phyloP scores from a whole-genome alignment of 2,797 vertebrate genomes.

The Cyprinella venusta region DNA sequence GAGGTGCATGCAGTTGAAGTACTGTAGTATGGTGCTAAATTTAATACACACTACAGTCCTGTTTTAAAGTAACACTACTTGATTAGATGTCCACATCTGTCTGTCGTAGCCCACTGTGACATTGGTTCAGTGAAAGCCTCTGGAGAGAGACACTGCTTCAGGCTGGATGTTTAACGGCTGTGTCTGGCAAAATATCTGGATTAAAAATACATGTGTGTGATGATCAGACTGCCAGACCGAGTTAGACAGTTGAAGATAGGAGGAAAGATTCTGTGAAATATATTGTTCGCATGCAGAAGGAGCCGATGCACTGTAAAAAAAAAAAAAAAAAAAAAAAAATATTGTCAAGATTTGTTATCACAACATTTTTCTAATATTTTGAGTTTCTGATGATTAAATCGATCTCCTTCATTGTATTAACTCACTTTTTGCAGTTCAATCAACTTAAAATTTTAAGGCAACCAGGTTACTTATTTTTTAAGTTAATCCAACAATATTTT shows the following conservation, averaged over 20 bases:
- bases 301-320: too few relatives aligned
- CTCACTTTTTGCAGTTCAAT: too few relatives aligned
- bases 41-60: background rate
- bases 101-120: background rate
- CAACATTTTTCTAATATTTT: too few relatives aligned
- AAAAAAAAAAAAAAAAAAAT: too few relatives aligned
- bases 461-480: too few relatives aligned
- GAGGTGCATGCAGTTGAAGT: background rate
- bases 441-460: too few relatives aligned
- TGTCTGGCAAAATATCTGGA: conserved; percentile 49
- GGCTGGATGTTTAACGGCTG: conserved; percentile 10
- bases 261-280: conserved; percentile 21
- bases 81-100: conserved; percentile 5
- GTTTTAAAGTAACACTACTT: background rate
- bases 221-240: conserved; percentile 36
- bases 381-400: too few relatives aligned
- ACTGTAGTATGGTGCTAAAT: background rate
- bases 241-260: conserved; percentile 26
- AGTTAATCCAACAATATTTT: too few relatives aligned
- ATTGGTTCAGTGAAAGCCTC: conserved; percentile 24
- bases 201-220: conserved; percentile 53
- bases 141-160: conserved; percentile 35
- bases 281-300: background rate
- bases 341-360: too few relatives aligned
- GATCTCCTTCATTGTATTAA: too few relatives aligned